Evolutionary conservation across 1,140 invertebrate species (phyloP), one percentile per base, ranked within the genome.

Genomic region (Carcinoscorpius rotundicauda): DNA sequence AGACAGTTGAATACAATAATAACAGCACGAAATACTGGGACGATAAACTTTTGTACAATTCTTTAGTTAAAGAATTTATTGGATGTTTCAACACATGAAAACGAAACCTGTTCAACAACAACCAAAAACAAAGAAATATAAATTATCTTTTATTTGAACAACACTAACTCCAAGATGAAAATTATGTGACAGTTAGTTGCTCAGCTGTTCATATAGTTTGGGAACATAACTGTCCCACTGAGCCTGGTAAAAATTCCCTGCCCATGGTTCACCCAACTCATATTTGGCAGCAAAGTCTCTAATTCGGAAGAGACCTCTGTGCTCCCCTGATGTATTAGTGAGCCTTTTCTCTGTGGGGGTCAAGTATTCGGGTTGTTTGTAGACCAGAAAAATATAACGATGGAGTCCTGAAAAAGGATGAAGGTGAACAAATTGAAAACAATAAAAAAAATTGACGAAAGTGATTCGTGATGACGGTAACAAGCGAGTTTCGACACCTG

Each of bases 201-300:
- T 73, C 53, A 80, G 68, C 70, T 82, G 77, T 65, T 79, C 74
- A 69, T 81, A 79, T 8, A 82, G 66, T 64, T 75, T 82, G 0
- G 91, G 90, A 4, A 96, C 91, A 71, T 95, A 97, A 71, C 91
- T 87, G 76, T 97, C 94, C 73, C 81, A 97, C 74, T 92, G 80
- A 4, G 93, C 92, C 75, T 88, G 87, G 71, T 85, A 97, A 73
- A 93, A 87, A 73, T 95, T 97, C 6, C 87, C 92, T 58, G 90
- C 90, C 60, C 96, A 78, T 0, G 90, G 89, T 68, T 85, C 75
- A 5, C 88, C 88, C 10, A 97, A 78, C 0, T 86, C 82, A 72
- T 95, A 89, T 71, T 94, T 94, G 4, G 79, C 74, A 0, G 87
- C 88, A 77, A 97, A 95, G 48, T 87, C 85, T 49, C 78, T 79